Conservation (phyloP, 2,888 invertebrate genomes). For the Monoplex corrugatus region DNA sequence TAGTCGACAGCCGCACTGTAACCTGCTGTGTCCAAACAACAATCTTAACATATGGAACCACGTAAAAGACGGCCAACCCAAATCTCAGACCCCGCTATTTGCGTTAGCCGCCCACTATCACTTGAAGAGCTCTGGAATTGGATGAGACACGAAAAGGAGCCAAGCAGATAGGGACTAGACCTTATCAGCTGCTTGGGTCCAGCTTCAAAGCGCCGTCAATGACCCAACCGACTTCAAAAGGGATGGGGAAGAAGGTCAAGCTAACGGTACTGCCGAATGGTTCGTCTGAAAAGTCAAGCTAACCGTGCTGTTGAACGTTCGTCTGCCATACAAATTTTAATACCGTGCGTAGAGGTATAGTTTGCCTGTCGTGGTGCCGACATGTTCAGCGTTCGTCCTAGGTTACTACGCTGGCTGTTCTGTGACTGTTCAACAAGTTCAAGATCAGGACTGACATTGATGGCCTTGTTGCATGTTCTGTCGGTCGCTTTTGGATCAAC, state of each 20-base stretch:
- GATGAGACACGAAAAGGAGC: not conserved
- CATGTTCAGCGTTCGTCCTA: no score
- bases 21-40: not conserved
- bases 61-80: not conserved
- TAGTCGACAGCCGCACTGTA: not conserved
- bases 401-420: no score
- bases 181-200: constrained; percentile 32
- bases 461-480: no score
- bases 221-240: not conserved
- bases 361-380: no score
- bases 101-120: not conserved
- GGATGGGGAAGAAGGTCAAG: not conserved
- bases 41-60: not conserved
- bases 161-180: not conserved
- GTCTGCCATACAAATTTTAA: no score
- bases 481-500: no score
- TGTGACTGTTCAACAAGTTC: no score
- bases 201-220: constrained; percentile 13
- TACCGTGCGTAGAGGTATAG: no score
- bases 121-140: not conserved
- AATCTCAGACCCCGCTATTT: not conserved
- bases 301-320: no score
- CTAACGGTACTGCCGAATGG: not conserved
- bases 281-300: no score
- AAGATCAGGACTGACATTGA: no score